These are phyloP conservation scores for Hydractinia echinata DNA, from an alignment of 30 jellyfish, hydroid and myxozoan species.

Conservation along the genomic window DNA sequence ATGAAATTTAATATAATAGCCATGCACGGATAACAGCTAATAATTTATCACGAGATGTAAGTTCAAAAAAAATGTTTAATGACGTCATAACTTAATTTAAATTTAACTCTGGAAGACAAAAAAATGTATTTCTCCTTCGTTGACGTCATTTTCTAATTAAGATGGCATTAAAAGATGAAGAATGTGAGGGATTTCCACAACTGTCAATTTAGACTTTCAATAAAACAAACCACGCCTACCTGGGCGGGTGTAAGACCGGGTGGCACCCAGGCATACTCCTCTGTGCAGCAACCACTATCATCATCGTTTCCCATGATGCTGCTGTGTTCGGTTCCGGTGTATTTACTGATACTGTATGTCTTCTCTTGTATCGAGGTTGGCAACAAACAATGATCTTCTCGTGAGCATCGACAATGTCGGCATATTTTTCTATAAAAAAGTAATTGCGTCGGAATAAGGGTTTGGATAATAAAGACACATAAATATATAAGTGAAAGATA, in stretches of 20 bases:
- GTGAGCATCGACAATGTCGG: constrained; percentile 78
- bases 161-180: no score
- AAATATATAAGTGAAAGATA: no score
- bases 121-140: no score
- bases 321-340: constrained; percentile 23
- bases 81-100: no score
- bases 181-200: background rate
- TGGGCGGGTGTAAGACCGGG: constrained; percentile 80
- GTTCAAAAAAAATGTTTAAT: no score
- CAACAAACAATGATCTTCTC: constrained; percentile 89
- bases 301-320: constrained; percentile 81
- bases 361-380: constrained; percentile 47
- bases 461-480: no score
- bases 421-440: constrained; percentile 64
- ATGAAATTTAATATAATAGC: no score
- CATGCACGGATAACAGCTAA: no score
- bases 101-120: no score
- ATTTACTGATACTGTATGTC: constrained; percentile 34
- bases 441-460: no score
- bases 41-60: no score
- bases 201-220: background rate
- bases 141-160: no score
- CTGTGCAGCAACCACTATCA: constrained; percentile 96
- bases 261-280: constrained; percentile 95
- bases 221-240: constrained; percentile 25